Base-by-base conservation (phyloP, 2,888 invertebrate genomes). In the Neoaliturus tenellus region DNA sequence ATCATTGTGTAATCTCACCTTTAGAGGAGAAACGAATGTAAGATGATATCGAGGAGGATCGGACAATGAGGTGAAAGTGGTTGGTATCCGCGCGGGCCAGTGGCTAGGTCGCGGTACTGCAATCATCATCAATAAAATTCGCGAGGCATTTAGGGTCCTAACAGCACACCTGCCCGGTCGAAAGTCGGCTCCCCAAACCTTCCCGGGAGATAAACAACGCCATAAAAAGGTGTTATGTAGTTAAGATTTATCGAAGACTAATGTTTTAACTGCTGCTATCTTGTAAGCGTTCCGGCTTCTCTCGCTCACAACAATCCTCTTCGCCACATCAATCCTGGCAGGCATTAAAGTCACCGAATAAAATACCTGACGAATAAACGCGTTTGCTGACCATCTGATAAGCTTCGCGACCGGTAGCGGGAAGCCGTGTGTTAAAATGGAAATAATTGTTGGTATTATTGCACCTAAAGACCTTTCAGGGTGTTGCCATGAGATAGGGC, bases 81-180 rank as follows among this genome's bases (percentile, higher is more conserved):
- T 20, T 62, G 51, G 51, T 20, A 51, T 51, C 51, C n/a, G 23
- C 12, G 28, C 25, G 55, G 55, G 62, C 62, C 31, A 31, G 62
- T 62, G 31, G 62, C 28, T 14, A 28, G 62, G 62, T 55, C 55
- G 14, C 44, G 14, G 44, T 14, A 17, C 10, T 62, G 62, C 31
- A 62, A 62, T 62, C 62, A 62, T 62, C 62, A 62, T 62, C 62
- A 62, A 62, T 62, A 62, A 62, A 62, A 62, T 62, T 62, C 62
- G 62, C 62, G 62, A 62, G 62, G 62, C 31, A 62, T 62, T 62
- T 62, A 62, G 31, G 62, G 31, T 14, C 28, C 28, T 17, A 55
- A 14, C 55, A 20, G 44, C 51, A 28, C 62, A 62, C 62, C 62
- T 62, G 62, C 28, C 62, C 62, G 3, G 48, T n/a, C 48, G 14